Evolutionary conservation across 1,140 invertebrate genomes (phyloP).

Genomic region (Tenebrio molitor): DNA sequence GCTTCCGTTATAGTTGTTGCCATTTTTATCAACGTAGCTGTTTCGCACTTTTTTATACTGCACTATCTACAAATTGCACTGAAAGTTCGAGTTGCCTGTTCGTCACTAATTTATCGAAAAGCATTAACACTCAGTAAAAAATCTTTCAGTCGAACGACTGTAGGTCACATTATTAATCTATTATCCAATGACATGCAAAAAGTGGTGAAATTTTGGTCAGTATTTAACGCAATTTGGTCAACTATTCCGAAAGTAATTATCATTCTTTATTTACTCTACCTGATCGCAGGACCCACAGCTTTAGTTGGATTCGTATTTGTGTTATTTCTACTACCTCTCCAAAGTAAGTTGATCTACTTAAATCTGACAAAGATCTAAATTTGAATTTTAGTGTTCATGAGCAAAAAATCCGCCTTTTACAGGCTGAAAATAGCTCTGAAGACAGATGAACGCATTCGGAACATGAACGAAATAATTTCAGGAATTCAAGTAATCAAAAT

Average conservation of each 20-base stretch:
- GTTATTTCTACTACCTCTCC: slow-evolving; percentile 86
- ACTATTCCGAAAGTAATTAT: slow-evolving; percentile 83
- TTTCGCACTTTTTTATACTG: slow-evolving; percentile 85
- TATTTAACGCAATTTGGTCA: slow-evolving; percentile 78
- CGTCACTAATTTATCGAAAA: slow-evolving; percentile 87
- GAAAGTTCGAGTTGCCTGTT: slow-evolving; percentile 84
- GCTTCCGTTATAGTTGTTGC: slow-evolving; percentile 77
- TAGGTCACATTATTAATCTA: slow-evolving; percentile 90
- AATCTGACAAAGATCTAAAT: too few relatives aligned
- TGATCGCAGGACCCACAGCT: slow-evolving; percentile 79
- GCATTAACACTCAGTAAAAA: slow-evolving; percentile 78
- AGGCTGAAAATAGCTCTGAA: slow-evolving; percentile 75
- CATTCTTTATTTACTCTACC: slow-evolving; percentile 82
- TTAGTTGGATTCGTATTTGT: slow-evolving; percentile 84
- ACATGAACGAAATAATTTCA: slow-evolving; percentile 91
- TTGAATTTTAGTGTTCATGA: slow-evolving; percentile 75
- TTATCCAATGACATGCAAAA: slow-evolving; percentile 87
- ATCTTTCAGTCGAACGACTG: slow-evolving; percentile 80
- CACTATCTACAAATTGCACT: slow-evolving; percentile 81
- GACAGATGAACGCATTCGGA: slow-evolving; percentile 84
- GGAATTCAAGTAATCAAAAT: slow-evolving; percentile 93
- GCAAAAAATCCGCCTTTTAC: slow-evolving; percentile 76
- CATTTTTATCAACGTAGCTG: slow-evolving; percentile 77
- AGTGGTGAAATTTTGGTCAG: slow-evolving; percentile 77
- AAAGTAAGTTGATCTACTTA: slow-evolving; percentile 75